Base-by-base conservation (phyloP, 1,140 invertebrate species). In the Tetramorium simillimum region DNA sequence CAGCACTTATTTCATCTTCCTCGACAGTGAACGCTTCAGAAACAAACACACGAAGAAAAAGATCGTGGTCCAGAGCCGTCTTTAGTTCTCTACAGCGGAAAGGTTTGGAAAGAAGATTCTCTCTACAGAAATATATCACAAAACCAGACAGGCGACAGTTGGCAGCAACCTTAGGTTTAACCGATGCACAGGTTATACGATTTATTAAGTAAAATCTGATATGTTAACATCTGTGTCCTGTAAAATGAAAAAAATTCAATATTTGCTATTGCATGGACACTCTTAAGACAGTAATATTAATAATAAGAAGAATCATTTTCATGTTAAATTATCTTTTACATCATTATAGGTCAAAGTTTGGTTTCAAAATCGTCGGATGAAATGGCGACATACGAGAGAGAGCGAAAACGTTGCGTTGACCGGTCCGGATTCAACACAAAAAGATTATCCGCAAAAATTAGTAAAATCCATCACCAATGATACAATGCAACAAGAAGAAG, bases 301-400 rank as follows among this genome's bases (percentile, higher is more conserved):
- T 85, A 21, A 73, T 53, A 28, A 18, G 69, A 53, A 58, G 1
- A 12, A 33, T 46, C 1, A 49, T 43, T 33, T 37, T 56, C 16
- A 14, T 33, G 3, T 12, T 18, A 72, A 49, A 18, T 6, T 3
- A 43, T 7, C 33, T 77, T 18, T 49, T n/a, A 5, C 4, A 62
- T 86, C 62, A 82, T 49, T 92, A 10, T 46, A 98, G 97, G 98
- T 99, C 0, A 99, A 99, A 95, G 98, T 99, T 0, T 99, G 98
- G 98, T 99, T 98, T 94, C 98, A 99, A 96, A 99, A 99, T 94
- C 96, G 98, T 40, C 96, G 98, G 78, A 99, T 99, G 98, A 99
- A 99, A 94, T 99, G 98, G 98, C 96, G 98, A 1, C 98, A 98
- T 89, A 97, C 97, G 10, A 97, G 97, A 91, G 97, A 98, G 92